Percentiles rank a stretch among this genome's conserved stretches.
Conservation (phyloP, 2,113 vertebrate genomes). For the Gobius niger region DNA sequence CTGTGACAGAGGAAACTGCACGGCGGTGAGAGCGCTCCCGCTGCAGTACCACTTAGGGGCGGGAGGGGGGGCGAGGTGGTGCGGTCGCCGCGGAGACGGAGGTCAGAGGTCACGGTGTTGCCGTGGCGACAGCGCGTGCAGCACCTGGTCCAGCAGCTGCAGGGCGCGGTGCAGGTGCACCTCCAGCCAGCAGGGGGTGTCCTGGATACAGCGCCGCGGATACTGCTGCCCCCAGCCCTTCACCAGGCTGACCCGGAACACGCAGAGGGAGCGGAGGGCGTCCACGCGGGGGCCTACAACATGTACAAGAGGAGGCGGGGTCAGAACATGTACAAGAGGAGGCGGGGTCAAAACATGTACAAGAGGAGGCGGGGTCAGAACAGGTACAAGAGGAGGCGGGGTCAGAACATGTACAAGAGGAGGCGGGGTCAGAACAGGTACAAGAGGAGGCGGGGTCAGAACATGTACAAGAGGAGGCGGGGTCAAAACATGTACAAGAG, state of each 20-base stretch:
- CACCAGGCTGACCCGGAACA: slow-evolving; percentile 80
- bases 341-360: no score
- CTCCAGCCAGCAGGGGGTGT: slow-evolving; percentile 85
- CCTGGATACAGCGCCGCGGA: slow-evolving; percentile 81
- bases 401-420: no score
- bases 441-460: no score
- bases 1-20: no score
- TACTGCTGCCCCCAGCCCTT: slow-evolving; percentile 86
- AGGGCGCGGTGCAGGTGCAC: slow-evolving; percentile 81
- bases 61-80: not conserved
- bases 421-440: no score
- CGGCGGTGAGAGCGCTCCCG: no score
- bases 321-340: not conserved
- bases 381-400: no score
- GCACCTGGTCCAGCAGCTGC: slow-evolving; percentile 82
- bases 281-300: slow-evolving; percentile 76
- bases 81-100: not conserved
- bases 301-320: slow-evolving; percentile 38
- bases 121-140: slow-evolving; percentile 77
- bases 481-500: no score
- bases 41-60: no score
- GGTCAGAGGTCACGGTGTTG: slow-evolving; percentile 48
- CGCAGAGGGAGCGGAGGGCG: slow-evolving; percentile 78
- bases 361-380: no score
- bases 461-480: no score